A percentile compares a stretch with the other conserved stretches of the same genome.
phyloP scores from a whole-genome alignment of 2,113 vertebrate genomes.

The Naja naja region DNA sequence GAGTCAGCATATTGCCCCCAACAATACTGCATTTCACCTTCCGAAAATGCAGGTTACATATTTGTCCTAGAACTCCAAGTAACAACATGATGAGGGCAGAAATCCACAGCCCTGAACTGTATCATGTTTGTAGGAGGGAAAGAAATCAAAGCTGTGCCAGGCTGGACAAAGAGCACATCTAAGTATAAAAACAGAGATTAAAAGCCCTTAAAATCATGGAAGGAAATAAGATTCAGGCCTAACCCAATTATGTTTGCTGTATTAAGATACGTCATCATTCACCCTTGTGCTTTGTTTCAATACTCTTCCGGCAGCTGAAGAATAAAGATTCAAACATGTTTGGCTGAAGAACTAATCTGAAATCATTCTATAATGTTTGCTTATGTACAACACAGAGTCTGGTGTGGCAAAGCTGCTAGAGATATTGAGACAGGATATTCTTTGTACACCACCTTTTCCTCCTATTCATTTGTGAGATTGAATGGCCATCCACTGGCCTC shows the following conservation, averaged over 20 bases:
- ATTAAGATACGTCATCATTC: not conserved
- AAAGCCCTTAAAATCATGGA: not conserved
- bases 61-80: not conserved
- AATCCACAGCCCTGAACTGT: conserved; percentile 5
- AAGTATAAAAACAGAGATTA: not conserved
- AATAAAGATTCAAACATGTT: not conserved
- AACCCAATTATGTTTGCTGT: not conserved
- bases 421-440: conserved; percentile 55
- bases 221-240: not conserved
- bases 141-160: not conserved
- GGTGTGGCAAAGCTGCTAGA: conserved; percentile 13
- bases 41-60: not conserved
- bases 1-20: no score
- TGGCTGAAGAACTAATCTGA: not conserved
- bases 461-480: conserved; percentile 56
- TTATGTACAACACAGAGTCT: not conserved
- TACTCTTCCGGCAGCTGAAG: accelerated
- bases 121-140: not conserved
- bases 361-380: not conserved
- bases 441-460: conserved; percentile 68
- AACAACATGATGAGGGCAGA: not conserved
- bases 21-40: not conserved
- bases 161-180: conserved; percentile 19
- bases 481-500: conserved; percentile 17
- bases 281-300: accelerated